Conservation (phyloP, 2,888 invertebrate genomes). For the Druceiella hillmani region DNA sequence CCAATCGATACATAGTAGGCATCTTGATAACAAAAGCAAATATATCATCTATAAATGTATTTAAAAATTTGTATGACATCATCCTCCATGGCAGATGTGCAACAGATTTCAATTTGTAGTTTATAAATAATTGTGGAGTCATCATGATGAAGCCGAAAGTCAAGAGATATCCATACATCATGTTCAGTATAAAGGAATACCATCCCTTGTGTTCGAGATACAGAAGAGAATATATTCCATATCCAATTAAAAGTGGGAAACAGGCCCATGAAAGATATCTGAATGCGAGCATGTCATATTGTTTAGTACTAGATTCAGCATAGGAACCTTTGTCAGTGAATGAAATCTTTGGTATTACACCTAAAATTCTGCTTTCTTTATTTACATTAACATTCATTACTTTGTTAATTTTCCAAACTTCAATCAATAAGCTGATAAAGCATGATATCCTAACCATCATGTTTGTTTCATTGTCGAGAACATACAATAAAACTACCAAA, state of each 20-base stretch:
- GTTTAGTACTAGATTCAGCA: constrained; percentile 86
- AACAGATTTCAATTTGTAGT: constrained; percentile 98
- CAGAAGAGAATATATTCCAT: constrained; percentile 89
- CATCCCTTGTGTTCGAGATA: constrained; percentile 98
- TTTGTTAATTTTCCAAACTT: constrained; percentile 99
- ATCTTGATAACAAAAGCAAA: constrained; percentile 99
- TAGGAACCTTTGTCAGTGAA: constrained; percentile 96
- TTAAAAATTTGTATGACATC: constrained; percentile 99
- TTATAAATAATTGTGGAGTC: constrained; percentile 99
- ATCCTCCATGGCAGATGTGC: constrained; percentile 99
- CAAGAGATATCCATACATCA: constrained; percentile 95
- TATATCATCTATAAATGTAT: constrained; percentile 99
- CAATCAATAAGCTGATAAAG: constrained; percentile 90
- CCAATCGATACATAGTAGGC: constrained; percentile 97
- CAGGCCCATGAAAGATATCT: constrained; percentile 94
- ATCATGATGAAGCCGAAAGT: constrained; percentile 99
- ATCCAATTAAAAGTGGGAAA: constrained; percentile 90
- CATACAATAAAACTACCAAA: constrained; percentile 89
- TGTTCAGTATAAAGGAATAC: constrained; percentile 96
- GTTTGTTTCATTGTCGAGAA: constrained; percentile 98
- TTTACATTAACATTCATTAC: constrained; percentile 74
- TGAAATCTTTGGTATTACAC: constrained; percentile 70
- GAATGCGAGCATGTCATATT: constrained; percentile 94
- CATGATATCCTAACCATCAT: constrained; percentile 92
- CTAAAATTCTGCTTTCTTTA: constrained; percentile 67